Conservation (phyloP, 2,888 invertebrate genomes). For the Macrophya annulata region DNA sequence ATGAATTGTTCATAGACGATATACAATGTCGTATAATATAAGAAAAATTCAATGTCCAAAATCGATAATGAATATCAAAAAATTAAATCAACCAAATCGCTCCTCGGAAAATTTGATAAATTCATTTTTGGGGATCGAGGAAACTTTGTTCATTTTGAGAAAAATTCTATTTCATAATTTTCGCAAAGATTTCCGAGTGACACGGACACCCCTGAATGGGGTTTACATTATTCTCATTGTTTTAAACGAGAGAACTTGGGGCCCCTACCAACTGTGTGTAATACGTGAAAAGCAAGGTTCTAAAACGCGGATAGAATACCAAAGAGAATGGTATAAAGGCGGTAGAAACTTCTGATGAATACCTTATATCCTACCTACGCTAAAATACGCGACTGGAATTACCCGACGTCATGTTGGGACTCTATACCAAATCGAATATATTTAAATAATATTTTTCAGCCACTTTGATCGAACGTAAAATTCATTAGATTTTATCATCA, state of each 20-base stretch:
- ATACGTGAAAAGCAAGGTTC: conserved; percentile 34
- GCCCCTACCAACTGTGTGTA: not conserved
- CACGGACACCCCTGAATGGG: not conserved
- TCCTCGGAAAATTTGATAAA: too few relatives aligned
- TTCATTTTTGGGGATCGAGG: not conserved
- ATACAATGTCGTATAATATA: too few relatives aligned
- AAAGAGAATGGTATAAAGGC: conserved; percentile 11
- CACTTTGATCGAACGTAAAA: not conserved
- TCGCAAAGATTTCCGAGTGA: not conserved
- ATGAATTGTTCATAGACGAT: conserved; percentile 1
- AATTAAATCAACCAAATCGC: too few relatives aligned
- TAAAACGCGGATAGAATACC: conserved; percentile 33
- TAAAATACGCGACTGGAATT: conserved; percentile 41
- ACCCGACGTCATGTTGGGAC: not conserved
- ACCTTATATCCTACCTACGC: not conserved
- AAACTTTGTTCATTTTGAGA: not conserved
- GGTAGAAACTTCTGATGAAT: conserved; percentile 38
- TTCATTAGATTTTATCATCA: not conserved
- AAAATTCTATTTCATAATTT: not conserved
- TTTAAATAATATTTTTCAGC: not conserved
- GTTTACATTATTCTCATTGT: not conserved
- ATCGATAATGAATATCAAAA: not conserved
- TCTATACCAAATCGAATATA: not conserved
- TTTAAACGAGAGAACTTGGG: not conserved
- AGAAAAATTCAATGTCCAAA: not conserved